Evolutionary conservation across 2,113 vertebrate genomes (phyloP).

Genomic region (Sus scrofa): T2T-Sscrofa CM000820.6:96179501-96180000

Average conservation of each 20-base stretch:
- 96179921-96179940: neutral
- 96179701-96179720: neutral
- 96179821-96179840: constrained; percentile 5
- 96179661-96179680: constrained; percentile 55
- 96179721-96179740: constrained; percentile 30
- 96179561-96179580: constrained; percentile 74
- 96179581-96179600: constrained; percentile 67
- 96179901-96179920: constrained; percentile 15
- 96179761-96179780: constrained; percentile 32
- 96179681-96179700: neutral
- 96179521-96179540: constrained; percentile 82
- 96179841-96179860: neutral
- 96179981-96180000: neutral
- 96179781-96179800: neutral
- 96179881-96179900: neutral
- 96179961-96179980: neutral
- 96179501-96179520: constrained; percentile 66
- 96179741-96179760: neutral
- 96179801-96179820: constrained; percentile 29
- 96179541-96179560: constrained; percentile 48
- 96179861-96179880: constrained; percentile 27
- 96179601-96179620: constrained; percentile 54
- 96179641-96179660: constrained; percentile 12
- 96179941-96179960: neutral
- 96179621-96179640: constrained; percentile 56